Conservation (phyloP, 2,888 invertebrate genomes). For the Chalcis sispes region DNA sequence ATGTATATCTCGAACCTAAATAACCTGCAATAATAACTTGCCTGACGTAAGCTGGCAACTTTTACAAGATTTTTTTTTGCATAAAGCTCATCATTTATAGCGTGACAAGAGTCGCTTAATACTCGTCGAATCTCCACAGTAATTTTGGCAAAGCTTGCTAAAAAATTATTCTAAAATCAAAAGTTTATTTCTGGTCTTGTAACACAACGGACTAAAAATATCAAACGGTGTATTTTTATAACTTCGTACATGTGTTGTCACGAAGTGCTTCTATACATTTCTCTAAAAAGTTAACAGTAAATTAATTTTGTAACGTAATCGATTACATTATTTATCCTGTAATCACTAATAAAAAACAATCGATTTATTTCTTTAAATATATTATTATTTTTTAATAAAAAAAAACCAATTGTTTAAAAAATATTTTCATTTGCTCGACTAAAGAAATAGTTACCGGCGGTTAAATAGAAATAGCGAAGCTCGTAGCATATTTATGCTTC, state of each 20-base stretch:
- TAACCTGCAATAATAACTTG: slow-evolving; percentile 3
- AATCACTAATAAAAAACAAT: no score
- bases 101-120: slow-evolving; percentile 17
- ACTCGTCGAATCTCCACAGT: slow-evolving; percentile 1
- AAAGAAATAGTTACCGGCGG: slow-evolving; percentile 14
- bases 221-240: background rate
- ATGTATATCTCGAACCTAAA: no score
- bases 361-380: background rate
- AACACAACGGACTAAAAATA: slow-evolving; percentile 3
- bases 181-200: slow-evolving; percentile 11
- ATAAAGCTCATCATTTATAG: background rate
- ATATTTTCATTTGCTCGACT: no score
- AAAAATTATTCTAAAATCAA: slow-evolving; percentile 29
- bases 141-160: background rate
- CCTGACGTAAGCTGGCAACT: slow-evolving; percentile 35
- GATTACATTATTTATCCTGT: no score
- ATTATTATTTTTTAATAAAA: background rate
- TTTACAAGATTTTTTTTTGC: slow-evolving; percentile 1
- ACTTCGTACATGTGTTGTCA: no score
- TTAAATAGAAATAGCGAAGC: background rate
- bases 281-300: background rate
- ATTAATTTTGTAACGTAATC: background rate
- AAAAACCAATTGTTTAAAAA: no score
- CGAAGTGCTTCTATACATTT: background rate
- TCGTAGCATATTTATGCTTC: slow-evolving; percentile 6